Conservation (phyloP, 2,113 vertebrate genomes). For the Ranitomeya variabilis region DNA sequence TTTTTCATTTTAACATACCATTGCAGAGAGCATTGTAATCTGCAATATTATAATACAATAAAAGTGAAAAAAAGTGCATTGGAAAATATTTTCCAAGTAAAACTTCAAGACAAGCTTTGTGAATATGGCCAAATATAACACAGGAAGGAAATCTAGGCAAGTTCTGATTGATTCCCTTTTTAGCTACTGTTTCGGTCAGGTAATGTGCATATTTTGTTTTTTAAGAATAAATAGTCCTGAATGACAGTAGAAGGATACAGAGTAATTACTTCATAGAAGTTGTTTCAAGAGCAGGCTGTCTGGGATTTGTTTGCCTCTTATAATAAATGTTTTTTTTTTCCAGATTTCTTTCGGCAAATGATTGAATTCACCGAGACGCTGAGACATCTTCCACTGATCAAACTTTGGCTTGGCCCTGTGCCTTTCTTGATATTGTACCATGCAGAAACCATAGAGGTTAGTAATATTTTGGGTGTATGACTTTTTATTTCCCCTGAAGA, state of each 20-base stretch:
- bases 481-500: not conserved
- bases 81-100: not conserved
- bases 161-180: too few relatives aligned
- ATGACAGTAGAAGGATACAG: not conserved
- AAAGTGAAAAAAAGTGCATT: too few relatives aligned
- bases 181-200: too few relatives aligned
- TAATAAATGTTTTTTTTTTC: slow-evolving; percentile 59
- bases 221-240: not conserved
- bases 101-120: not conserved
- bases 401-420: slow-evolving; percentile 85
- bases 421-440: slow-evolving; percentile 80
- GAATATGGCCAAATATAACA: too few relatives aligned
- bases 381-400: slow-evolving; percentile 72
- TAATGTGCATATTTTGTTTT: not conserved
- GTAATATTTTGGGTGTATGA: slow-evolving; percentile 18
- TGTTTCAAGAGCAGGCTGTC: too few relatives aligned
- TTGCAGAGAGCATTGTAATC: not conserved
- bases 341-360: slow-evolving; percentile 88
- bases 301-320: too few relatives aligned
- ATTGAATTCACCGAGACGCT: slow-evolving; percentile 58
- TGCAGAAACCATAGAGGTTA: slow-evolving; percentile 86
- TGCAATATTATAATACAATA: not conserved
- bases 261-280: not conserved
- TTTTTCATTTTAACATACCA: not conserved
- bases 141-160: too few relatives aligned